Base-by-base conservation (phyloP, 1,140 invertebrate genomes). In the Eurosta solidaginis region DNA sequence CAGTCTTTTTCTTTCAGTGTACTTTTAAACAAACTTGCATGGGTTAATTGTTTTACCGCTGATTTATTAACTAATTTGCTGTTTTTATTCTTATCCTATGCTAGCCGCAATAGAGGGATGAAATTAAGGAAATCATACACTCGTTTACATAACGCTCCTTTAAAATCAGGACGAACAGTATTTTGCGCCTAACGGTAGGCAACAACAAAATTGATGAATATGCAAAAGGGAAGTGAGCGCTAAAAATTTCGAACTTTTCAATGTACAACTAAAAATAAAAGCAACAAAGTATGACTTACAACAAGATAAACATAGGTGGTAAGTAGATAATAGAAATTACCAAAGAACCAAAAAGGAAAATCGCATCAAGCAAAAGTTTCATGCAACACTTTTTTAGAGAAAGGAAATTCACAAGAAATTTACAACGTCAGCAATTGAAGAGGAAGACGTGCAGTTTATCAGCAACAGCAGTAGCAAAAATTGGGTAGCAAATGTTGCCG, bases 351-450 rank as follows among this genome's bases (percentile, higher is more conserved):
- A 68, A 68, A 40, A n/a, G 59, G 59, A 29, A 68, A 68, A 68
- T 68, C 40, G 59, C 59, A 68, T 9, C 33, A 22, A 42, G 59
- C 33, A 1, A 68, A 68, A 68, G 33, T 68, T 68, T 68, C 27
- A n/a, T n/a, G 5, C 33, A 22, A 22, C 17, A 1, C 17, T 40
- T 1, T 40, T 10, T 33, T 9, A 47, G n/a, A 33, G n/a, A 6
- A 9, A 0, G 17, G 3, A 33, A 22, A 40, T 68, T 36, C 59
- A 68, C 45, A 75, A 75, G 73, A 75, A 75, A 75, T 47, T 75
- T 75, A 75, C 73, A 75, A 40, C 73, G 45, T 75, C 73, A 75
- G 73, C 73, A 75, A 25, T 17, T 75, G 45, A n/a, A 75, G 73
- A 17, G 44, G 45, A n/a, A 75, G 73, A 17, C 44, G 45, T 20